Conservation (phyloP, 2,888 invertebrate genomes). For the Conops quadrifasciatus region DNA sequence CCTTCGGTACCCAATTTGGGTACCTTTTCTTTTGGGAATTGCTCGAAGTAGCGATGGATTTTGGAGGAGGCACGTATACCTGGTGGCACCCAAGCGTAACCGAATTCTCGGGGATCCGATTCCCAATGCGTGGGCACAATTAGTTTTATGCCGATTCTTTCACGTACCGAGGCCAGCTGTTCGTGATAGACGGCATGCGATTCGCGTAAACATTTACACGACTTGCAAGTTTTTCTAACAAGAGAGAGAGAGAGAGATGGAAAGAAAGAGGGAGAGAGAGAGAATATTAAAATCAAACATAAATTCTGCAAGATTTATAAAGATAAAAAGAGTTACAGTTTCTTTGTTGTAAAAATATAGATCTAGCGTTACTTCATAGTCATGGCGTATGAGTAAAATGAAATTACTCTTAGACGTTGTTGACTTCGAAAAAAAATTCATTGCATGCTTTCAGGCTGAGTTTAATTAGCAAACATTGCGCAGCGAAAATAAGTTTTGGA, state of each 20-base stretch:
- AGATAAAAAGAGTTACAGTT: background rate
- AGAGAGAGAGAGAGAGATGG: background rate
- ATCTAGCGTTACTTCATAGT: background rate
- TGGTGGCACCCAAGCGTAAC: slow-evolving; percentile 75
- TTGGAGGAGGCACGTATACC: slow-evolving; percentile 63
- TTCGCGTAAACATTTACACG: slow-evolving; percentile 91
- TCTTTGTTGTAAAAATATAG: background rate
- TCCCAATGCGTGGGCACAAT: slow-evolving; percentile 68
- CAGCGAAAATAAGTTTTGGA: too few species aligned
- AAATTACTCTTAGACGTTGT: too few species aligned
- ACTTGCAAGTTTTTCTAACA: slow-evolving; percentile 89
- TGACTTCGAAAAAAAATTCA: background rate
- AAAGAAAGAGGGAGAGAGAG: background rate
- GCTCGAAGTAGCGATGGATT: slow-evolving; percentile 87
- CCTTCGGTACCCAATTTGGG: slow-evolving; percentile 80
- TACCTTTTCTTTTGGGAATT: slow-evolving; percentile 83
- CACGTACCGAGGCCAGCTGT: slow-evolving; percentile 82
- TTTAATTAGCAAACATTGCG: too few species aligned
- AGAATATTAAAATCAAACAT: background rate
- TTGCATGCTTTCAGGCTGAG: background rate
- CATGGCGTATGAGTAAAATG: background rate
- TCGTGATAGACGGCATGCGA: slow-evolving; percentile 90
- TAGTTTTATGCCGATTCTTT: slow-evolving; percentile 73
- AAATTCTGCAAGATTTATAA: too few species aligned
- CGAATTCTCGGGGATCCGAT: slow-evolving; percentile 71